Conservation (phyloP, 2,888 invertebrate species). For the Phasia obesa region DNA sequence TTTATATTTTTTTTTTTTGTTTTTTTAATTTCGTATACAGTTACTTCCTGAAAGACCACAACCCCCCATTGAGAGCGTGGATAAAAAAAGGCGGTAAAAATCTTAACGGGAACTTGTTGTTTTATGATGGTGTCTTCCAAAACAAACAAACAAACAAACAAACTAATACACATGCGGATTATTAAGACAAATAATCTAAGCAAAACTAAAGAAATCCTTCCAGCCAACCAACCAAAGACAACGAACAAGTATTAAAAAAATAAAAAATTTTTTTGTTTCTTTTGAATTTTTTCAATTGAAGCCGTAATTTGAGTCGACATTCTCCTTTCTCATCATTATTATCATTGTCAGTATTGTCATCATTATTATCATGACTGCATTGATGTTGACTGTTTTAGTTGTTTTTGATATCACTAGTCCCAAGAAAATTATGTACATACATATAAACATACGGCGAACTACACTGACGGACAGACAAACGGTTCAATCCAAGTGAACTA, state of each 20-base stretch:
- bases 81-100: conserved; percentile 14
- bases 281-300: conserved; percentile 66
- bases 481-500: conserved; percentile 68
- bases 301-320: conserved; percentile 68
- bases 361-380: conserved; percentile 41
- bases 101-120: conserved; percentile 44
- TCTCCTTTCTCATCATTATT: conserved; percentile 61
- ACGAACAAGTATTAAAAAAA: not conserved
- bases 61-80: conserved; percentile 42
- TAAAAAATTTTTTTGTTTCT: not conserved
- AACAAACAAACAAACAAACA: not conserved
- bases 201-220: conserved; percentile 38
- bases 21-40: conserved; percentile 21
- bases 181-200: conserved; percentile 42
- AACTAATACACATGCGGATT: conserved; percentile 1
- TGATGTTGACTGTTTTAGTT: conserved; percentile 16
- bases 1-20: not conserved
- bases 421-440: conserved; percentile 44
- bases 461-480: conserved; percentile 43
- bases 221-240: conserved; percentile 12
- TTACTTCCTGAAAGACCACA: conserved; percentile 33
- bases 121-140: conserved; percentile 22
- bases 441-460: conserved; percentile 25
- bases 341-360: conserved; percentile 57
- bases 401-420: conserved; percentile 40